A percentile compares a stretch with the other conserved stretches of the same genome.
These are phyloP conservation scores for Vespertilio murinus DNA, from an alignment of 2,797 vertebrate genomes.

Conservation along the genomic window DNA sequence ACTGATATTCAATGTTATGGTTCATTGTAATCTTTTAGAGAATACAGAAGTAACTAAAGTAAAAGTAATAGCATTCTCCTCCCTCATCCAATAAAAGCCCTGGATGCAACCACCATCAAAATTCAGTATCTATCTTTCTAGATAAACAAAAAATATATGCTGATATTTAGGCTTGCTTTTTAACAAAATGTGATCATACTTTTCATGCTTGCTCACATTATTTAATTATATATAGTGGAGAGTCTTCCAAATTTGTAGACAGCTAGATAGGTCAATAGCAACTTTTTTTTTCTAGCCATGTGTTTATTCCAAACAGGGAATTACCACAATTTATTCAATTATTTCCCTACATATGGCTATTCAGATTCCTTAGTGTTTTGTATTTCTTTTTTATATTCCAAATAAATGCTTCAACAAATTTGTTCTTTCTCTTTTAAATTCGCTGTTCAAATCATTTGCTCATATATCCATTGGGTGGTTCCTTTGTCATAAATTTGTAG, in stretches of 20 bases:
- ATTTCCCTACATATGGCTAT: not conserved
- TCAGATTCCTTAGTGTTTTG: not conserved
- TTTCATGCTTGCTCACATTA: not conserved
- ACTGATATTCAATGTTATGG: not conserved
- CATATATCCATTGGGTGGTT: not conserved
- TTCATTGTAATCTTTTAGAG: not conserved
- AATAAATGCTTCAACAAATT: not conserved
- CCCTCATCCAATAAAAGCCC: not conserved
- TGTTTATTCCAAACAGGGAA: not conserved
- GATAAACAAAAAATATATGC: not conserved
- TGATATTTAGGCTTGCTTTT: not conserved
- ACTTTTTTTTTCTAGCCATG: not conserved
- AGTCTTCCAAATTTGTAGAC: not conserved
- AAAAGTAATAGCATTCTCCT: not conserved
- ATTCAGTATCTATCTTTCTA: not conserved
- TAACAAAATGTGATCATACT: not conserved
- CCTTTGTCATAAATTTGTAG: not conserved
- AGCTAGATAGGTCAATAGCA: not conserved
- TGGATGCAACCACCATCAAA: not conserved
- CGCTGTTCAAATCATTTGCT: not conserved
- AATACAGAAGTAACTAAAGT: not conserved
- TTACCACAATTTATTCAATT: not conserved
- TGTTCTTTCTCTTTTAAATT: not conserved
- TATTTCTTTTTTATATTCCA: not conserved
- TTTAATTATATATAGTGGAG: not conserved